phyloP scores from a whole-genome alignment of 2,113 vertebrate species.

The Heterotilapia buettikoferi region DNA sequence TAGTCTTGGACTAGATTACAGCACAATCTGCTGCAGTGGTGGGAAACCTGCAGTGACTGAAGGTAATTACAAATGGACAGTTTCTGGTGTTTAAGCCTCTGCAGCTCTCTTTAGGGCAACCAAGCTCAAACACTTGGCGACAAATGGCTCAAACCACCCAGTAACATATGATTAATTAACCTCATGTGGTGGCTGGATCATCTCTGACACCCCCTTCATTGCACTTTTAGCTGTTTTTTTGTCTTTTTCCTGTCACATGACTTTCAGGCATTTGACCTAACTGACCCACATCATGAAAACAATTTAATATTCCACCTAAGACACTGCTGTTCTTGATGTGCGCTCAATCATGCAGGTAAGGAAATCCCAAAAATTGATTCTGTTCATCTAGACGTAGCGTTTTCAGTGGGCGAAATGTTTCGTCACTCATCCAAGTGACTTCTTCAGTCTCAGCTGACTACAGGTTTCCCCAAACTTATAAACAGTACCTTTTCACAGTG shows the following conservation, averaged over 20 bases:
- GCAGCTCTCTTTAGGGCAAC: neutral
- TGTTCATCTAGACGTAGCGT: neutral
- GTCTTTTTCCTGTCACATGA: neutral
- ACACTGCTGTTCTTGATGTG: neutral
- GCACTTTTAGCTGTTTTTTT: neutral
- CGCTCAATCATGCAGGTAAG: rapidly evolving
- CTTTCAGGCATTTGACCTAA: neutral
- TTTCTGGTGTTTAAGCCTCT: neutral
- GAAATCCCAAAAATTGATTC: rapidly evolving
- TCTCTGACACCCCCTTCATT: neutral
- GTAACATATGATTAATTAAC: rapidly evolving
- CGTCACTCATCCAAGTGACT: neutral
- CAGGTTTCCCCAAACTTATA: rapidly evolving
- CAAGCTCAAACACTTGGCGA: neutral
- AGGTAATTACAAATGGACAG: neutral
- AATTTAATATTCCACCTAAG: neutral
- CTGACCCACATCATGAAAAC: neutral
- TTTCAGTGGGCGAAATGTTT: neutral
- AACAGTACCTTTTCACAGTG: neutral
- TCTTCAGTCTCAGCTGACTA: neutral
- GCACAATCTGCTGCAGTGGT: neutral
- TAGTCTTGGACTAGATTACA: neutral
- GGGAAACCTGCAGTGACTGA: neutral
- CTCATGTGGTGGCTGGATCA: neutral
- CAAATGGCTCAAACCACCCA: neutral